Base-by-base conservation (phyloP, 2,113 vertebrate species). In the Rhinoderma darwinii region DNA sequence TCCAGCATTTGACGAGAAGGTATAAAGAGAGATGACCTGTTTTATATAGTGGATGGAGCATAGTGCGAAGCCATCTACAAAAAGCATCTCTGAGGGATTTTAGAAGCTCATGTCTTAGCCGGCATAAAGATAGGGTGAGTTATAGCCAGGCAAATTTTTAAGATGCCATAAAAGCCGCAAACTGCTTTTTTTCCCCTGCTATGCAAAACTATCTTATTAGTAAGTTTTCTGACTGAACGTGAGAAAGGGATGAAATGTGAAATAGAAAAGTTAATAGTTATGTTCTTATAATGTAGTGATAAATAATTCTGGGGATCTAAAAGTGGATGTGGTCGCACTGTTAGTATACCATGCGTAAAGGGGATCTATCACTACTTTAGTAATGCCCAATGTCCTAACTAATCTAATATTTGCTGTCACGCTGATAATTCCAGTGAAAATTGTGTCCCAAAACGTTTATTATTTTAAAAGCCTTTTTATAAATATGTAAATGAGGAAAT, bases 11-110 rank as follows among this genome's bases (percentile, higher is more conserved):
- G 84, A 79, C 0, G 0, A 87, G 44, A 22, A 76, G 77, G 54
- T 22, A 77, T 37, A 47, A 79, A 86, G 89, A 83, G 74, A 87
- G n/a, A 80, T 83, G 82, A 66, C 37, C 73, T 86, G 7, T 72
- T 83, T 51, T 59, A 30, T 2, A 10, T 0, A 66, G 61, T 61
- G 14, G 56, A 44, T 0, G 39, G 51, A 81, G 25, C 0, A 6
- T 73, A 30, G 30, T 0, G 0, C 32, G 39, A 56, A 20, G 68
- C 30, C 54, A 61, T 82, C 5, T 3, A 0, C 0, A 56, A 56
- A 84, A 54, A 3, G 30, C 56, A 66, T 81, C 86, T 74, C 80
- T 50, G 35, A 73, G 54, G 47, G 44, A 77, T 22, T 77, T 84
- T 37, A 85, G 88, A 51, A 44, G 4, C 88, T 14, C 0, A 0